Base-by-base conservation (phyloP, 1,140 invertebrate genomes). In the Zaprionus taronus region DNA sequence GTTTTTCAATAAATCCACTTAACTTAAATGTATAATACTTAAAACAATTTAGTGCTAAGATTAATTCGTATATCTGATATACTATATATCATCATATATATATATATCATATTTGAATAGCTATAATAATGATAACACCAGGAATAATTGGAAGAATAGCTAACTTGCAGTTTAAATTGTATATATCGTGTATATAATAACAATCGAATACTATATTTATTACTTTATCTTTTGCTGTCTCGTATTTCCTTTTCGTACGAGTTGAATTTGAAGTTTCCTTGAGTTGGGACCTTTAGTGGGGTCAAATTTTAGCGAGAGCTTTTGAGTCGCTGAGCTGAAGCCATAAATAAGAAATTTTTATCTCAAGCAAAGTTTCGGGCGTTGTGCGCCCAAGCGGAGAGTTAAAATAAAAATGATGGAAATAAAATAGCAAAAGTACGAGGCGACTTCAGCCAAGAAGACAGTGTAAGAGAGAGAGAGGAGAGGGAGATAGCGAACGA, bases 331-430 rank as follows among this genome's bases (percentile, higher is more conserved):
- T 57, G 74, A 74, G 66, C 76, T 70, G 68, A 75, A 75, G 66
- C 66, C 76, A 75, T 74, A 79, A 75, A 79, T 74, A 79, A 78
- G 71, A 74, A 78, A 73, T 77, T 77, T 77, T 77, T 77, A 77
- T 77, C 85, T 89, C 72, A 80, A 89, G 73, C 77, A 84, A 83
- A 80, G 72, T 86, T 87, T 82, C 68, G 78, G 81, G 79, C 75
- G 72, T 68, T 90, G 84, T 62, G 83, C 73, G 74, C 28, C 72
- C 61, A 66, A 82, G 76, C 80, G 72, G 44, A 65, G 67, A 80
- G 66, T 75, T 75, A 81, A 87, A 83, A 79, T 84, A 90, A 89
- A 90, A 90, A 90, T 84, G 85, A 89, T 90, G 85, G 78, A 90
- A 90, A 89, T 90, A 89, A 89, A 90, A 84, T 90, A 89, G 71